These are phyloP conservation scores for Zaprionus vittiger DNA, from an alignment of 1,140 invertebrate species.

Conservation along the genomic window DNA sequence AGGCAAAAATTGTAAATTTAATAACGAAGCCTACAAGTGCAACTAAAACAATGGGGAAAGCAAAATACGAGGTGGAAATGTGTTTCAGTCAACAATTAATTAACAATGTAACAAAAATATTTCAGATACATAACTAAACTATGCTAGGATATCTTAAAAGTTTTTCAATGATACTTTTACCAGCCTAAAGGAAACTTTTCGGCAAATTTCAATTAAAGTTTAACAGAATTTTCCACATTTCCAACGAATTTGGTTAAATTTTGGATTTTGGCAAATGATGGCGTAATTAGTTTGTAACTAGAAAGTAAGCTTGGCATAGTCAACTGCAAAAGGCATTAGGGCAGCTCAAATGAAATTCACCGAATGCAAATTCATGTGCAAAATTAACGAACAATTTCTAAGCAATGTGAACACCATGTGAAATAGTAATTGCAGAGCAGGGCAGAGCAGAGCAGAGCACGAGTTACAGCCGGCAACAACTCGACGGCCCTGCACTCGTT, in stretches of 20 bases:
- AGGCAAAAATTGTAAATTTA: conserved; percentile 18
- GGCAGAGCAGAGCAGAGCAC: background rate
- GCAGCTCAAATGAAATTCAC: conserved; percentile 18
- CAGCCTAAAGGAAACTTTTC: background rate
- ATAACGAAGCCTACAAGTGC: background rate
- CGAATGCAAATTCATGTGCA: conserved; percentile 32
- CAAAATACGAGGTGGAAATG: background rate
- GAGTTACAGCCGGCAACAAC: background rate
- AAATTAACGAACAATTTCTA: conserved; percentile 38
- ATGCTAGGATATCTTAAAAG: no score
- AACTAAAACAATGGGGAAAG: conserved; percentile 9
- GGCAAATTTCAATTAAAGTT: background rate
- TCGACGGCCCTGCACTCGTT: conserved; percentile 18
- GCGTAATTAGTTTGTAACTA: conserved; percentile 36
- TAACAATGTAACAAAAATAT: conserved; percentile 5
- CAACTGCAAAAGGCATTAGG: conserved; percentile 19
- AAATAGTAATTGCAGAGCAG: conserved; percentile 28
- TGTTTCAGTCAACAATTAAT: conserved; percentile 11
- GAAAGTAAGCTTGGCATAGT: conserved; percentile 22
- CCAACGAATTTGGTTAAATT: background rate
- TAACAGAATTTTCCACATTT: background rate
- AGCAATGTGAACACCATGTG: conserved; percentile 35
- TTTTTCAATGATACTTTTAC: no score
- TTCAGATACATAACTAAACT: no score
- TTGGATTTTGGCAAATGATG: background rate